Base-by-base conservation (phyloP, 2,888 invertebrate genomes). In the Xestoiulus laeticollis region DNA sequence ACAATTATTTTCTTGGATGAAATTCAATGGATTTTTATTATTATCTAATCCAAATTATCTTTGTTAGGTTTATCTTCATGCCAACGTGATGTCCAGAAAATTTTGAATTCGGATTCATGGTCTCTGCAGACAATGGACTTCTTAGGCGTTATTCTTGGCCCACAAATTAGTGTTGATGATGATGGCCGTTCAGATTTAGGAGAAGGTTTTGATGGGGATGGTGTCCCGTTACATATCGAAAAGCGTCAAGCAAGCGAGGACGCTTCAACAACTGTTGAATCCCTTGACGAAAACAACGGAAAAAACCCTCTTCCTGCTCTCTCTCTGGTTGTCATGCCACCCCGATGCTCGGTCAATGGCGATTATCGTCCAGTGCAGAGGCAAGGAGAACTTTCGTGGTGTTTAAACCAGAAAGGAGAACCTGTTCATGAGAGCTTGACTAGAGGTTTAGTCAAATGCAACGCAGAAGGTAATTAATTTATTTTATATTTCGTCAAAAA, bases 331-430 rank as follows among this genome's bases (percentile, higher is more conserved):
- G 89, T 91, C 19, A 87, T 90, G 22, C 90, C 91, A 14, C 91
- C 91, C 0, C 89, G 90, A 26, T 92, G 92, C 89, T 89, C 90
- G 5, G 87, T 89, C 22, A 90, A 90, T 87, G 91, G 91, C 19
- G 90, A 90, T 0, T 92, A 90, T 87, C 89, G 90, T 5, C 89
- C 90, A 6, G 89, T 90, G 22, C 92, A 92, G 88, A 89, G 90
- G 12, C 90, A 91, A 87, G 91, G 90, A 48, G 90, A 90, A 32
- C 89, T 91, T 14, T 89, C 89, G n/a, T 91, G 91, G 91, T 91
- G 91, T 88, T 90, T 91, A 12, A 89, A 90, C 88, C 84, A 89
- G 10, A 85, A 88, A 38, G 91, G 91, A 26, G 87, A 88, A 10
- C 90, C 91, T 8, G 83, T 90, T 19, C 90, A 90, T 12, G 89